phyloP scores from a whole-genome alignment of 2,113 vertebrate genomes.

The Nannospalax galili region DNA sequence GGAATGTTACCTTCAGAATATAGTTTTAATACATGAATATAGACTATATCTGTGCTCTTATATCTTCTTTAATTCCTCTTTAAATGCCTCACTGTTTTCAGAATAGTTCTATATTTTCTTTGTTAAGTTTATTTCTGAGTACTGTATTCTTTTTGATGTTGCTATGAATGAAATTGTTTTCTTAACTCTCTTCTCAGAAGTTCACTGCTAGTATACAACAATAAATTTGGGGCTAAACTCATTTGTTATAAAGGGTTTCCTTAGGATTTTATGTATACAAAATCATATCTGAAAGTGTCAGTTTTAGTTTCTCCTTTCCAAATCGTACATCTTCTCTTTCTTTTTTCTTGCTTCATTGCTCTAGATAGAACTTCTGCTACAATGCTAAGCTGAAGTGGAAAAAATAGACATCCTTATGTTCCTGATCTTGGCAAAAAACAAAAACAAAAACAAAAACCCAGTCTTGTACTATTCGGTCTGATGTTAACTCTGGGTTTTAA shows the following conservation, averaged over 20 bases:
- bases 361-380: not conserved
- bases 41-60: not conserved
- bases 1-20: not conserved
- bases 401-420: not conserved
- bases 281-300: not conserved
- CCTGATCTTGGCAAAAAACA: not conserved
- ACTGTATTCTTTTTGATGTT: not conserved
- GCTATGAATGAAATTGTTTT: not conserved
- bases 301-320: conserved; percentile 5
- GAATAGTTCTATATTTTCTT: not conserved
- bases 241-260: not conserved
- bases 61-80: conserved; percentile 18
- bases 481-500: not conserved
- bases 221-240: conserved; percentile 5
- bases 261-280: not conserved
- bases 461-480: not conserved
- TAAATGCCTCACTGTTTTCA: not conserved
- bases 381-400: not conserved
- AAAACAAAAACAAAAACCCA: no score
- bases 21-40: not conserved
- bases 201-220: not conserved
- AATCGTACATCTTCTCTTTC: conserved; percentile 18
- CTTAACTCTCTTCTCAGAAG: not conserved
- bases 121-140: not conserved
- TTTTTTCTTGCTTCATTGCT: not conserved